A percentile compares a stretch with the other conserved stretches of the same genome.
Evolutionary conservation across 2,888 invertebrate species (phyloP).

Genomic region (Hirtodrosophila cameraria): DNA sequence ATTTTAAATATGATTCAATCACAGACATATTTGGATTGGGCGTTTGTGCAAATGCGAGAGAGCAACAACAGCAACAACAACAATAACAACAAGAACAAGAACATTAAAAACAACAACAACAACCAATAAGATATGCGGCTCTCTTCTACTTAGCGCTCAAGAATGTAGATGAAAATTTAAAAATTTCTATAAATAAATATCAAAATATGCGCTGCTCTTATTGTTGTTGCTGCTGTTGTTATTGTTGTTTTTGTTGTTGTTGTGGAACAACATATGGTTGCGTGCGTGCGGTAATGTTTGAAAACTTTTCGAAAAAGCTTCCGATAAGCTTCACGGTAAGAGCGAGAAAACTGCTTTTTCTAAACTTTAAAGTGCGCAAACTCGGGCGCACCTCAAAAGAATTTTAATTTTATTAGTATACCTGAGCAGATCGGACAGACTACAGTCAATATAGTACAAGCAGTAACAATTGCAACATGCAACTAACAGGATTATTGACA

Average conservation of each 20-base stretch:
- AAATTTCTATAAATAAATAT: conserved; percentile 80
- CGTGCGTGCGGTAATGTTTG: conserved; percentile 63
- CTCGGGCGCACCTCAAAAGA: conserved; percentile 58
- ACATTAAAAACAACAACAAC: conserved; percentile 21
- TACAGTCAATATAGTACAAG: background rate
- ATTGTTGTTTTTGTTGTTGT: conserved; percentile 45
- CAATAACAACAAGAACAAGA: conserved; percentile 18
- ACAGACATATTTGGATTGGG: conserved; percentile 84
- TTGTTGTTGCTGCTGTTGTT: conserved; percentile 30
- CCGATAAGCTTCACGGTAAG: conserved; percentile 53
- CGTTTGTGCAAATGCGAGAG: conserved; percentile 76
- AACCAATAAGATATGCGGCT: conserved; percentile 12
- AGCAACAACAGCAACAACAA: conserved; percentile 36
- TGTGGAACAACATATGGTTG: conserved; percentile 71
- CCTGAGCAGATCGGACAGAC: conserved; percentile 24
- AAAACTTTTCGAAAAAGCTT: conserved; percentile 41
- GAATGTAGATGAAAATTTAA: conserved; percentile 78
- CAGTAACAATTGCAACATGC: conserved; percentile 8
- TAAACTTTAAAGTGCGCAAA: conserved; percentile 65
- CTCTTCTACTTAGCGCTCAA: conserved; percentile 53
- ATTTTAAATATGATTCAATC: conserved; percentile 79
- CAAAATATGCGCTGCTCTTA: conserved; percentile 60
- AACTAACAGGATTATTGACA: conserved; percentile 25
- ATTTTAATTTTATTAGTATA: conserved; percentile 19
- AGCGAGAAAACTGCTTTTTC: conserved; percentile 60